phyloP scores from a whole-genome alignment of 2,888 invertebrate genomes.

The Cryptocheilus praepositus region DNA sequence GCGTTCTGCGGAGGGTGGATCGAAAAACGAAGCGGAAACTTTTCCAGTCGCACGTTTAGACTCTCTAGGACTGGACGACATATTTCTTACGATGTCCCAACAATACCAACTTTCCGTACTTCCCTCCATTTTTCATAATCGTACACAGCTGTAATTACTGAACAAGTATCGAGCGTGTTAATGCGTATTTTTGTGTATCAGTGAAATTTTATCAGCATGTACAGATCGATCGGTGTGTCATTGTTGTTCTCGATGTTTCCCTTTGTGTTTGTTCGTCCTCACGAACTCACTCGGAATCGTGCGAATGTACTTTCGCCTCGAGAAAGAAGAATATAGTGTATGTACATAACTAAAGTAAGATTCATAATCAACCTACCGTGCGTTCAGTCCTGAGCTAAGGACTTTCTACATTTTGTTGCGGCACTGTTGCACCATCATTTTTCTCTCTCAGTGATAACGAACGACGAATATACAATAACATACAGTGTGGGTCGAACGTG shows the following conservation, averaged over 20 bases:
- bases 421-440: neutral
- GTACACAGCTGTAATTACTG: constrained; percentile 27
- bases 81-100: constrained; percentile 57
- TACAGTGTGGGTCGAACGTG: neutral
- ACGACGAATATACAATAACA: constrained; percentile 22
- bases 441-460: neutral
- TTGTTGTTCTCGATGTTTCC: constrained; percentile 34
- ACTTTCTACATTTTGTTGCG: neutral
- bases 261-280: constrained; percentile 21
- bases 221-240: constrained; percentile 29
- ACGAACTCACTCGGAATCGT: constrained; percentile 12
- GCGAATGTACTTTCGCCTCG: constrained; percentile 3
- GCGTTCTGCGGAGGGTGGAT: no score
- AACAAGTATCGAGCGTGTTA: constrained; percentile 25
- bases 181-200: constrained; percentile 28
- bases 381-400: constrained; percentile 22
- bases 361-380: constrained; percentile 8
- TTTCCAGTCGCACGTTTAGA: no score
- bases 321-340: constrained; percentile 6
- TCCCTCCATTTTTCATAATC: constrained; percentile 16
- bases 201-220: constrained; percentile 13
- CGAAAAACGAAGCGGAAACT: no score
- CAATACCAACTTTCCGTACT: constrained; percentile 40
- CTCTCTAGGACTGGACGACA: constrained; percentile 58
- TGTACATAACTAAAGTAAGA: neutral